Evolutionary conservation across 2,797 vertebrate genomes (phyloP), one percentile per base, ranked within the genome.

Genomic region (Eremophila alpestris): DNA sequence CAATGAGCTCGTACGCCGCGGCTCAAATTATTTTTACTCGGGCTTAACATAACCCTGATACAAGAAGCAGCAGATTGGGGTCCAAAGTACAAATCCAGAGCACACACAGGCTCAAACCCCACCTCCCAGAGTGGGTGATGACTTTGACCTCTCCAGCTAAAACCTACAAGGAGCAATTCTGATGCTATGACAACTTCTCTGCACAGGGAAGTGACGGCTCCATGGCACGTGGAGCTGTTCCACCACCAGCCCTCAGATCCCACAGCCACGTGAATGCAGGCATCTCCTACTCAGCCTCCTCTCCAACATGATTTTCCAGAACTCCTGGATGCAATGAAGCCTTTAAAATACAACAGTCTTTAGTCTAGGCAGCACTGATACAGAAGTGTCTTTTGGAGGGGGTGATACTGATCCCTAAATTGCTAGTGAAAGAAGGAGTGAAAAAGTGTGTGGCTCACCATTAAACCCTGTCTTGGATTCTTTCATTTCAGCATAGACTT

Each of bases 61-160:
- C 43, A 89, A 85, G 70, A 79, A 69, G 67, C 30, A 48, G 91
- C 77, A 88, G 87, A 91, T 77, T 59, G 46, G 54, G 87, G 93
- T 91, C 67, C 93, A 87, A 95, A 95, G 95, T 94, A 75, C 93
- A 95, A 75, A 70, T 3, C 29, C 56, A 77, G 75, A 83, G 69
- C 93, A 84, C 67, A 64, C 8, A 1, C 49, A 82, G 65, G 90
- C 90, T 93, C 84, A 91, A 65, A 89, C 90, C 91, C 85, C 95
- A 93, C 95, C 95, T 97, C 95, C 85, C 83, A 92, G 92, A 74
- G 88, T 26, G 85, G 86, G 55, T 2, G 26, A 93, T 89, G 88
- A 96, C 94, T 96, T 96, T 94, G 91, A 90, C 90, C 87, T 77
- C 70, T 77, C 40, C 75, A 87, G 88, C 80, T 43, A 14, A 64